Base-by-base conservation (phyloP, 2,797 vertebrate genomes). In the Microctenopoma stevenorrisi region DNA sequence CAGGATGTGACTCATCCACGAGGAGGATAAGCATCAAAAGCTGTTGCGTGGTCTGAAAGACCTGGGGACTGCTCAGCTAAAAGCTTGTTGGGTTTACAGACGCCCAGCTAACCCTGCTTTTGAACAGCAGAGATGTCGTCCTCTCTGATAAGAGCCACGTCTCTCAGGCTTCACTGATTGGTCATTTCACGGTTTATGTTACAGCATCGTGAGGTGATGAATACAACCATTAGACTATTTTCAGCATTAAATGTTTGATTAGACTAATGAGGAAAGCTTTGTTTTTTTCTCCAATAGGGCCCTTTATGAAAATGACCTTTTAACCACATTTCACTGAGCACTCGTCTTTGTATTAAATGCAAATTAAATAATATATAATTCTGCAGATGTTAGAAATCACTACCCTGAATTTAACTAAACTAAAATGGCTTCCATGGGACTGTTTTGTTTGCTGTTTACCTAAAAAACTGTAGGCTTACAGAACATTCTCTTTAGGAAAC, bases 51-150 rank as follows among this genome's bases (percentile, higher is more conserved):
- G 73, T 84, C 79, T 77, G 76, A 76, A 73, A 59, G 67, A 67
- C 78, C 48, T 9, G 57, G 66, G 61, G 76, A 9, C 37, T 7
- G 0, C 64, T 33, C 53, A 22, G 43, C 48, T 60, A 35, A 72
- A 48, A 48, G 53, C 42, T 51, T 84, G 72, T 82, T 83, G 74
- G 76, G 64, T 82, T 50, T 50, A 85, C 79, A 88, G 86, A 88
- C 84, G 82, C 77, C 79, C 72, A 60, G 68, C 83, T 71, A 84
- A 81, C 86, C 84, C 86, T 83, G 86, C 81, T 61, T 81, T 72
- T 63, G 76, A 62, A 85, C 63, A 50, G 63, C 55, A 44, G 49
- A 37, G 68, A 47, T 2, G 58, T 48, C 59, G 6, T 14, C 18
- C 64, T 54, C 12, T 56, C 37, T 4, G 25, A 54, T 44, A 78